A percentile compares a stretch with the other conserved stretches of the same genome.
These are phyloP conservation scores for Cristatella mucedo DNA, from an alignment of 2,888 invertebrate genomes.

Conservation along the genomic window DNA sequence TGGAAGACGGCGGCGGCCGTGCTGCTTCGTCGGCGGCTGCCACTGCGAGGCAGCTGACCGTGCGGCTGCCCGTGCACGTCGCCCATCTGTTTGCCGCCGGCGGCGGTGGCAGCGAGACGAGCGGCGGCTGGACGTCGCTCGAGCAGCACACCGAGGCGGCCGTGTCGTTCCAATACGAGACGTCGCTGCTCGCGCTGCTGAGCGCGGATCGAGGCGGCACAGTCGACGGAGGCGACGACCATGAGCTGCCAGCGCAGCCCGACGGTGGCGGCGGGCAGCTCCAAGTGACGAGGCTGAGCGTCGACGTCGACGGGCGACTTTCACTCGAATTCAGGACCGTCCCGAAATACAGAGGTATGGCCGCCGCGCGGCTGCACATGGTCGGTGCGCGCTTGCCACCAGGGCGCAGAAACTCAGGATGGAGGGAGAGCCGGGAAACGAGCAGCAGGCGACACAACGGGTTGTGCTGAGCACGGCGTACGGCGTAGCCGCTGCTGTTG, in stretches of 20 bases:
- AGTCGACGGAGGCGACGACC: neutral
- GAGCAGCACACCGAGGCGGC: conserved; percentile 39
- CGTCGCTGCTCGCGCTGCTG: conserved; percentile 19
- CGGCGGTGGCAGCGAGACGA: conserved; percentile 35
- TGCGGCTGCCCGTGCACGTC: conserved; percentile 37
- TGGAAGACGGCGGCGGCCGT: too few species aligned
- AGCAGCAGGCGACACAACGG: too few species aligned
- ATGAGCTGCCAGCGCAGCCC: too few species aligned
- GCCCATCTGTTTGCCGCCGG: conserved; percentile 36
- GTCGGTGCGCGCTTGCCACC: too few species aligned
- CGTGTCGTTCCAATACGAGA: conserved; percentile 37
- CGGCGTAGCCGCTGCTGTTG: too few species aligned
- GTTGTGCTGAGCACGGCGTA: too few species aligned
- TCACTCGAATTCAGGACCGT: conserved; percentile 38
- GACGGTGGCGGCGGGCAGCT: conserved; percentile 24
- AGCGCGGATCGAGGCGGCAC: neutral
- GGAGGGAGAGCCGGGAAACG: too few species aligned
- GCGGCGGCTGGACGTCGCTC: conserved; percentile 38
- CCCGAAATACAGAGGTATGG: conserved; percentile 37
- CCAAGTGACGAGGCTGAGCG: conserved; percentile 28
- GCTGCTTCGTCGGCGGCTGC: conserved; percentile 24
- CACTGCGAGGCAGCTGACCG: conserved; percentile 33
- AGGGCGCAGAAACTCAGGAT: too few species aligned
- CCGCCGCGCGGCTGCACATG: too few species aligned
- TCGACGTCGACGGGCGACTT: conserved; percentile 33